Evolutionary conservation across 2,888 invertebrate species (phyloP).

Genomic region (Melinaea menophilus): DNA sequence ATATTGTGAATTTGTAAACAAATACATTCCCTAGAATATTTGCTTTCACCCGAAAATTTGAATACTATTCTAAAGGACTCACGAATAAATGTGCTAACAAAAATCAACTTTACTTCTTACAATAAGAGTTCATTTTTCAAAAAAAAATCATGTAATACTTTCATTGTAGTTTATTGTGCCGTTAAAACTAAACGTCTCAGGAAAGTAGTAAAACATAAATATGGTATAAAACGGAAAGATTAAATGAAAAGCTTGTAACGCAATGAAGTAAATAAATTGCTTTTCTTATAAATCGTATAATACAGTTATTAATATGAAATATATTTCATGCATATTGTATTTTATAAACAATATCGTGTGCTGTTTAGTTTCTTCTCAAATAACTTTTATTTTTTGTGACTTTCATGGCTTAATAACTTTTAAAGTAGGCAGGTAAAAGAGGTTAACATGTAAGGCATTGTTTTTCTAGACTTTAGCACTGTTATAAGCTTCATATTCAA

Average conservation of each 20-base stretch:
- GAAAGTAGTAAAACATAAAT: constrained; percentile 26
- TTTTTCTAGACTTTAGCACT: no score
- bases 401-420: no score
- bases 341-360: not conserved
- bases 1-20: constrained; percentile 35
- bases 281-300: not conserved
- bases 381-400: no score
- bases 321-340: not conserved
- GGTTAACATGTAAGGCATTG: no score
- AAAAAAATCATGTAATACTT: constrained; percentile 15
- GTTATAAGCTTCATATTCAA: no score
- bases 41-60: constrained; percentile 33
- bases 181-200: constrained; percentile 31
- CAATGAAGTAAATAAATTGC: not conserved
- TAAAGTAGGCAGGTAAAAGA: no score
- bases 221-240: constrained; percentile 19
- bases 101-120: constrained; percentile 12
- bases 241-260: constrained; percentile 16
- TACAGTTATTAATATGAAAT: not conserved
- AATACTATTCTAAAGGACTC: constrained; percentile 32
- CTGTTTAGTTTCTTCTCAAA: no score
- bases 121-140: constrained; percentile 7
- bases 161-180: constrained; percentile 28
- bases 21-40: constrained; percentile 30
- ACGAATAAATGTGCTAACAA: constrained; percentile 9